Percentiles rank a stretch among this genome's conserved stretches.
Evolutionary conservation across 1,140 invertebrate genomes (phyloP).

Genomic region (Coelopa frigida): DNA sequence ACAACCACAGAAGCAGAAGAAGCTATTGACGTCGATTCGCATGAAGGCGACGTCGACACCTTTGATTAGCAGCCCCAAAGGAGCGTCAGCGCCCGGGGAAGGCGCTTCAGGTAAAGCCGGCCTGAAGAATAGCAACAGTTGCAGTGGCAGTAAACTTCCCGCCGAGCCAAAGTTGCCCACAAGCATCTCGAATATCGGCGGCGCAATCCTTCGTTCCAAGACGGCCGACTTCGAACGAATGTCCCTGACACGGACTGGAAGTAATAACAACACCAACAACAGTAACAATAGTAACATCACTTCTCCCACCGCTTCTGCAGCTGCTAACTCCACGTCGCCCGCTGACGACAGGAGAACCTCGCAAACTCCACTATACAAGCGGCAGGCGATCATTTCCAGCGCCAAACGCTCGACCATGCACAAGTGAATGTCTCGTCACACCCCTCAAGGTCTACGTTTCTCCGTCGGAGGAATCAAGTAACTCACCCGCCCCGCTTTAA

Average conservation of each 20-base stretch:
- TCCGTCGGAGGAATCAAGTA: too few relatives aligned
- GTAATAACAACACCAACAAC: background rate
- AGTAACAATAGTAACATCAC: background rate
- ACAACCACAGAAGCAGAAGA: too few relatives aligned
- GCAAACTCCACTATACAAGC: slow-evolving; percentile 72
- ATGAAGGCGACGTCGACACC: too few relatives aligned
- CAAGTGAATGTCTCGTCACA: too few relatives aligned
- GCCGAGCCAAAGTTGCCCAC: slow-evolving; percentile 48
- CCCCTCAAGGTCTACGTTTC: too few relatives aligned
- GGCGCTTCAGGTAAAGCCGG: too few relatives aligned
- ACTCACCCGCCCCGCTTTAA: too few relatives aligned
- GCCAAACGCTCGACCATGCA: too few relatives aligned
- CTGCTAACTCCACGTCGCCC: background rate
- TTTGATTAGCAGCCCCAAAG: too few relatives aligned
- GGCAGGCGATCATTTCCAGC: slow-evolving; percentile 72
- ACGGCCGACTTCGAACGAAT: slow-evolving; percentile 62
- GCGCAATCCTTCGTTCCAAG: slow-evolving; percentile 58
- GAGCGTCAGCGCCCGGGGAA: too few relatives aligned
- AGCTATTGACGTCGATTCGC: too few relatives aligned
- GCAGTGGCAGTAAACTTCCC: background rate
- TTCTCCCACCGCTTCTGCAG: background rate
- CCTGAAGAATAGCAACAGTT: slow-evolving; percentile 4
- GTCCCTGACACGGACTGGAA: too few relatives aligned
- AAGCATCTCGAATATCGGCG: slow-evolving; percentile 59
- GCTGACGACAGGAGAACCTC: slow-evolving; percentile 22